phyloP scores from a whole-genome alignment of 2,888 invertebrate species.

The Brachyptera risi region DNA sequence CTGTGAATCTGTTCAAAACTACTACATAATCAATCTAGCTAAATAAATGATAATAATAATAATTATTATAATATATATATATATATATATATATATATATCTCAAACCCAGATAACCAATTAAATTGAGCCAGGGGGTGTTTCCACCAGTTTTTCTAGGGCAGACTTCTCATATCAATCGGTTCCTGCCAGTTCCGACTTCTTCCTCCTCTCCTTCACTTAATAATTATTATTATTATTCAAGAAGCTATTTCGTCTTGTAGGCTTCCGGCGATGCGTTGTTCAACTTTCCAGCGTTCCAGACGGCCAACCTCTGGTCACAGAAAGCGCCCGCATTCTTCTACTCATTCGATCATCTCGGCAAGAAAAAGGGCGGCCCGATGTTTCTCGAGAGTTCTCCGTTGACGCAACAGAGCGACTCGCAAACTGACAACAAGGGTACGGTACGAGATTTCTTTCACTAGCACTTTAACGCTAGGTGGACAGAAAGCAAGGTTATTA shows the following conservation, averaged over 20 bases:
- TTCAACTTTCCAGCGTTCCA: constrained; percentile 74
- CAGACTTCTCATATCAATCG: no score
- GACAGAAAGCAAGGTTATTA: no score
- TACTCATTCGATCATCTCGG: constrained; percentile 73
- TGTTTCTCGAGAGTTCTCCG: constrained; percentile 63
- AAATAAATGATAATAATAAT: no score
- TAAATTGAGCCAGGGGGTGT: no score
- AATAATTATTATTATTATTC: constrained; percentile 22
- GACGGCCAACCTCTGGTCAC: constrained; percentile 64
- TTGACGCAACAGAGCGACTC: constrained; percentile 45
- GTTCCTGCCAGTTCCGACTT: no score
- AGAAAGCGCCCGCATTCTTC: constrained; percentile 59
- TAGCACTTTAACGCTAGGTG: constrained; percentile 26
- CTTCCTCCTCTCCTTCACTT: no score
- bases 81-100: no score
- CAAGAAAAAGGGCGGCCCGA: constrained; percentile 56
- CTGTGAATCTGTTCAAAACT: no score
- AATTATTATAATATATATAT: no score
- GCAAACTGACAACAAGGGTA: not conserved
- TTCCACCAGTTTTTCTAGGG: no score
- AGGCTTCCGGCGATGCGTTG: constrained; percentile 60
- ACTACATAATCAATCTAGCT: no score
- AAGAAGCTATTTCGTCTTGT: constrained; percentile 39
- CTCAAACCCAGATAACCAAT: no score
- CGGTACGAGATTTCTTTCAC: constrained; percentile 24